These are phyloP conservation scores for Acanthoscelides obtectus DNA, from an alignment of 2,888 invertebrate species.

Conservation along the genomic window DNA sequence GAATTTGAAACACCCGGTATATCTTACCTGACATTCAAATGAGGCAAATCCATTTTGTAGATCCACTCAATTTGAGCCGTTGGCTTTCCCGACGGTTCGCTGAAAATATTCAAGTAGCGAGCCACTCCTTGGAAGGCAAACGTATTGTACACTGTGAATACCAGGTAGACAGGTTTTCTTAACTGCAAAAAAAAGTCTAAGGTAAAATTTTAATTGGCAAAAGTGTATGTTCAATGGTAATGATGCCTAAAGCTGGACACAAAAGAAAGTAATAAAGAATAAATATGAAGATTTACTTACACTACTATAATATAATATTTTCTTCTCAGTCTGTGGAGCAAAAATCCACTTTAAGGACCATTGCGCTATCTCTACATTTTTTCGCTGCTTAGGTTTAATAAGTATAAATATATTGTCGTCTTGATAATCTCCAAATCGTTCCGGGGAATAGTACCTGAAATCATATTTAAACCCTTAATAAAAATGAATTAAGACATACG, in stretches of 20 bases:
- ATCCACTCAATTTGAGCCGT: slow-evolving; percentile 22
- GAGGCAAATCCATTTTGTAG: slow-evolving; percentile 15
- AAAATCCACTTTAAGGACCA: slow-evolving; percentile 56
- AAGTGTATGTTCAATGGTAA: too few relatives aligned
- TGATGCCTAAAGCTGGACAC: neutral
- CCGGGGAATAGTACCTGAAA: neutral
- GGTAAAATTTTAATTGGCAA: neutral
- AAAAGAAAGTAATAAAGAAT: neutral
- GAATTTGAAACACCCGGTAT: neutral
- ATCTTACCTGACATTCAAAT: slow-evolving; percentile 24
- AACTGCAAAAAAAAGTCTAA: slow-evolving; percentile 37
- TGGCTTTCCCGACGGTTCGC: slow-evolving; percentile 18
- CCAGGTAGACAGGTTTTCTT: slow-evolving; percentile 44
- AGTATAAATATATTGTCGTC: slow-evolving; percentile 54
- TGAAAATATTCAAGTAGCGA: slow-evolving; percentile 14
- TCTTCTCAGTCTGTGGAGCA: slow-evolving; percentile 57
- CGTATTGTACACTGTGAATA: slow-evolving; percentile 53
- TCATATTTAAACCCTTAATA: too few relatives aligned
- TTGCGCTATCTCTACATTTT: slow-evolving; percentile 55
- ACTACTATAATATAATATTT: slow-evolving; percentile 55
- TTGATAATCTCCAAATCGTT: slow-evolving; percentile 1
- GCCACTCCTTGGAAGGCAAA: slow-evolving; percentile 26
- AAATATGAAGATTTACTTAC: slow-evolving; percentile 41
- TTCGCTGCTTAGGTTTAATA: slow-evolving; percentile 56
- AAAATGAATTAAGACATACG: too few relatives aligned